A percentile compares a stretch with the other conserved stretches of the same genome.
These are phyloP conservation scores for Ruditapes philippinarum DNA, from an alignment of 1,140 invertebrate genomes.

Conservation along the genomic window DNA sequence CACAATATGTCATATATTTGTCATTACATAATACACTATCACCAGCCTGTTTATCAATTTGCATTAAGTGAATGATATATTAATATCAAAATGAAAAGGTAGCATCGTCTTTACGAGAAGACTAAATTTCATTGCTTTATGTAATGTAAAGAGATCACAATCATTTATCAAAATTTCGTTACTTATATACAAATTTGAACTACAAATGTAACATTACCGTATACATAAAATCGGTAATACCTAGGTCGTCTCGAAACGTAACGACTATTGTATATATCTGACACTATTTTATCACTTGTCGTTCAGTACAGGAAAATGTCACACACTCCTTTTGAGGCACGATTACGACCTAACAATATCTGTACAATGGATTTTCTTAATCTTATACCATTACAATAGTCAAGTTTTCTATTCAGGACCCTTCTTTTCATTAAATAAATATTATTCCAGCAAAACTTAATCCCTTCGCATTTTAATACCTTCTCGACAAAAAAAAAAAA, in stretches of 20 bases:
- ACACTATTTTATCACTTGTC: slow-evolving; percentile 12
- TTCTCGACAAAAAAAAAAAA: not conserved
- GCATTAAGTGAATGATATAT: not conserved
- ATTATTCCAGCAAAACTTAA: slow-evolving; percentile 1
- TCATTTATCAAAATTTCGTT: slow-evolving; percentile 17
- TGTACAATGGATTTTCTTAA: not conserved
- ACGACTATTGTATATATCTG: slow-evolving; percentile 5
- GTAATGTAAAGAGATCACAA: not conserved
- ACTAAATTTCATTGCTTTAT: too few species aligned
- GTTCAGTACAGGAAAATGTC: slow-evolving; percentile 1
- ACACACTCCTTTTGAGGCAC: not conserved
- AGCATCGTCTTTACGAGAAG: too few species aligned
- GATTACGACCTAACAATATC: not conserved
- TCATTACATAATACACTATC: too few species aligned
- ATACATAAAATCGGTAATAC: not conserved
- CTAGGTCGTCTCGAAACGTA: slow-evolving; percentile 9
- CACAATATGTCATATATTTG: too few species aligned
- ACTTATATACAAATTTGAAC: not conserved
- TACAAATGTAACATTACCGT: not conserved
- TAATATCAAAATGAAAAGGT: not conserved
- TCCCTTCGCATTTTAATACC: not conserved
- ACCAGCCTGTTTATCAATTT: too few species aligned
- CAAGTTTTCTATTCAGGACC: not conserved
- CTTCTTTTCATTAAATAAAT: slow-evolving; percentile 18
- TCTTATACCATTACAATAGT: not conserved